Evolutionary conservation across 2,797 vertebrate genomes (phyloP), one percentile per base, ranked within the genome.

Genomic region (Percopsis omiscomaycus): DNA sequence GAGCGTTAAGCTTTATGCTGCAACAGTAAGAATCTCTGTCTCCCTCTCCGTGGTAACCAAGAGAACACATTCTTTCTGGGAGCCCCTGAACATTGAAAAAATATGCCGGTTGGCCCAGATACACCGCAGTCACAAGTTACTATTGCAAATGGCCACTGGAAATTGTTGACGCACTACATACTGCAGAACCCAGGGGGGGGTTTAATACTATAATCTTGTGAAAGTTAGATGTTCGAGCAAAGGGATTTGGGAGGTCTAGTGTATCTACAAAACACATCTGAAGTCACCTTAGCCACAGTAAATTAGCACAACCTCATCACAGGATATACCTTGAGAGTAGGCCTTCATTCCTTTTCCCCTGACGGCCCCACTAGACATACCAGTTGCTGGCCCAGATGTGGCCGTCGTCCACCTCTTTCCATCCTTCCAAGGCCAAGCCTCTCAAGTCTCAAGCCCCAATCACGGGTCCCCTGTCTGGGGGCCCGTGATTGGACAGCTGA

Each of bases 321-420:
- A 69, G 44, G 44, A 55, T 64, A 55, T 68, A 50, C 44, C 44
- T 49, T 48, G 0, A 42, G 37, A 30, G 32, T 67, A 16, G 0
- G 30, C 11, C 55, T 28, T 68, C 15, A 71, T 80, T 64, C 45
- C 55, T 78, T 77, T 70, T 54, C 46, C 45, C 63, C 68, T 77
- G 78, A 79, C 55, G 27, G 50, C 59, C 59, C 55, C 42, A 68
- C 32, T 45, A 69, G 63, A 76, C 59, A 53, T 47, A 83, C 73
- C 82, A 87, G 87, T 88, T 81, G 79, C 75, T 86, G 64, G 80
- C 79, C 87, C 89, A 92, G 89, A 91, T 92, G 89, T 82, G 67
- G 63, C 61, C 37, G 8, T 42, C 37, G 65, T 73, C 78, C 74
- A 67, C 61, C 68, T 68, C 63, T 70, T 59, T 77, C 59, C 59